Evolutionary conservation across 2,888 invertebrate genomes (phyloP).

Genomic region (Sphaeridia pumilis): DNA sequence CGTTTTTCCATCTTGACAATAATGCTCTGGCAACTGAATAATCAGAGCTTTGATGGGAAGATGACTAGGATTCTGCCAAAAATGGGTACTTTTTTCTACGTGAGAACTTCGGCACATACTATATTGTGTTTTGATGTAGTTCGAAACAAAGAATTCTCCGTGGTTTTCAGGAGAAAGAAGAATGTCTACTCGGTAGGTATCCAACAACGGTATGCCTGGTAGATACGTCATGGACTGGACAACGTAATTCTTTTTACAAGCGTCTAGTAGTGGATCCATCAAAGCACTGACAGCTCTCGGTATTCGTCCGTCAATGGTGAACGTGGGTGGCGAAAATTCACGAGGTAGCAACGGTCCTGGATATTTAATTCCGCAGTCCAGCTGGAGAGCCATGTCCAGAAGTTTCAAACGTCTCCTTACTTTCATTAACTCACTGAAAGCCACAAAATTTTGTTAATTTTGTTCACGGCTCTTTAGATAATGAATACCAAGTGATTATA

Average conservation of each 20-base stretch:
- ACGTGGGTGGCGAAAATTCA: slow-evolving; percentile 45
- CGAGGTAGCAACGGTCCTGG: slow-evolving; percentile 48
- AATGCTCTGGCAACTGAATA: slow-evolving; percentile 55
- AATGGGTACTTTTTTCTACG: too few relatives aligned
- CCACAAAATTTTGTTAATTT: not conserved
- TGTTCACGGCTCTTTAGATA: not conserved
- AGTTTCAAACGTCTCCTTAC: slow-evolving; percentile 47
- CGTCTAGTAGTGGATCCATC: slow-evolving; percentile 41
- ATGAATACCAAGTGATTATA: not conserved
- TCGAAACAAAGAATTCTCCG: not conserved
- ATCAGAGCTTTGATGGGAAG: slow-evolving; percentile 43
- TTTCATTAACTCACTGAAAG: slow-evolving; percentile 36
- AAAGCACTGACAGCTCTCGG: slow-evolving; percentile 45
- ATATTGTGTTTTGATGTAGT: not conserved
- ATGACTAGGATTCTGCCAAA: not conserved
- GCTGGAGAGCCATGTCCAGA: slow-evolving; percentile 52
- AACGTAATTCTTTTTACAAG: slow-evolving; percentile 45
- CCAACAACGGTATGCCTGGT: slow-evolving; percentile 47
- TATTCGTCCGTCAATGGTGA: slow-evolving; percentile 47
- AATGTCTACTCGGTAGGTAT: slow-evolving; percentile 51
- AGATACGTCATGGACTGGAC: slow-evolving; percentile 45
- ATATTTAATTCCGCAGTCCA: slow-evolving; percentile 50
- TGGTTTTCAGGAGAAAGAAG: slow-evolving; percentile 45
- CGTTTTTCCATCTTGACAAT: slow-evolving; percentile 47
- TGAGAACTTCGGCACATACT: not conserved